Conservation (phyloP, 1,140 invertebrate genomes). For the Proales similis region DNA sequence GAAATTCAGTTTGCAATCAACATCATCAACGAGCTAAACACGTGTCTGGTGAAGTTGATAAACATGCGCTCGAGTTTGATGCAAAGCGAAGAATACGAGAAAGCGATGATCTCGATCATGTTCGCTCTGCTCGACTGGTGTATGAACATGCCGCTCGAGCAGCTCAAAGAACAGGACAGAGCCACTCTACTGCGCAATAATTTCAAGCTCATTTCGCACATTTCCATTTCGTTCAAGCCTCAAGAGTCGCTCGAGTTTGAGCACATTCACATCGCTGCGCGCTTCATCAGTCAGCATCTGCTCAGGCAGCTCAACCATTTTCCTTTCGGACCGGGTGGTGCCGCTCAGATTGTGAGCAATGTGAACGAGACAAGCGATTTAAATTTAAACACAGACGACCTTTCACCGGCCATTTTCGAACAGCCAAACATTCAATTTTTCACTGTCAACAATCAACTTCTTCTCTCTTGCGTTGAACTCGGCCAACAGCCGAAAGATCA, state of each 20-base stretch:
- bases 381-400: constrained; percentile 64
- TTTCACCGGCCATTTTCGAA: constrained; percentile 58
- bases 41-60: constrained; percentile 30
- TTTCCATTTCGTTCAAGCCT: constrained; percentile 2
- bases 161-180: constrained; percentile 49
- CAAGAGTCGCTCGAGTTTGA: constrained; percentile 15
- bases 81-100: constrained; percentile 27
- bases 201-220: constrained; percentile 48
- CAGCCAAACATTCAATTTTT: constrained; percentile 82
- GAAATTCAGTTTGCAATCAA: constrained; percentile 35
- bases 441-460: constrained; percentile 68
- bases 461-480: constrained; percentile 82
- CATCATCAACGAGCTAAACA: constrained; percentile 31
- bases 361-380: constrained; percentile 87
- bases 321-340: constrained; percentile 73
- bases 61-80: background rate
- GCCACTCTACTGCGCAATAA: constrained; percentile 51
- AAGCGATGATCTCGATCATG: constrained; percentile 71
- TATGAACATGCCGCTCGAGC: constrained; percentile 62
- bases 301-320: constrained; percentile 80
- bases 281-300: constrained; percentile 63
- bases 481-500: background rate
- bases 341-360: constrained; percentile 69
- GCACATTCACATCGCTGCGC: constrained; percentile 30
- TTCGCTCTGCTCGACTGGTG: constrained; percentile 88